Evolutionary conservation across 2,113 vertebrate genomes (phyloP).

Genomic region (Paedocypris sp.): DNA sequence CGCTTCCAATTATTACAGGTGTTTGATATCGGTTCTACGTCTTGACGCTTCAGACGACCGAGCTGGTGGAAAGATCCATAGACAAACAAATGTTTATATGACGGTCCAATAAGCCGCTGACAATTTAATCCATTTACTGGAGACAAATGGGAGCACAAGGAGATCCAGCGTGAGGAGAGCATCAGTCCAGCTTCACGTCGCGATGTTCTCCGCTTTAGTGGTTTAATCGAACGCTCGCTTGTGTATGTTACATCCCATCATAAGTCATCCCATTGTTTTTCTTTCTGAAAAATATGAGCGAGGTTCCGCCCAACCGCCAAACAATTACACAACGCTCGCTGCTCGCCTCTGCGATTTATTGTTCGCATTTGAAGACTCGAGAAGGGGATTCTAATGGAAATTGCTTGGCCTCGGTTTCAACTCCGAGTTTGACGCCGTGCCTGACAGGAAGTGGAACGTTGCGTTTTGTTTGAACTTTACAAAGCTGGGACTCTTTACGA

Average conservation of each 20-base stretch:
- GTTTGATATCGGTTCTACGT: no score
- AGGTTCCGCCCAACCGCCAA: no score
- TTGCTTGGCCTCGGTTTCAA: background rate
- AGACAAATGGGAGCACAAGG: background rate
- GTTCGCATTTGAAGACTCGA: background rate
- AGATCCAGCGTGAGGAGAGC: background rate
- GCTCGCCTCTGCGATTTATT: background rate
- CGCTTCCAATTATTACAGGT: no score
- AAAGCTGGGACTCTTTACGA: no score
- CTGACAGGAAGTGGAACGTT: background rate
- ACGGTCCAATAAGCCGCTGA: background rate
- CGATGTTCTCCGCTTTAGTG: no score
- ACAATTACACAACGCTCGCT: background rate
- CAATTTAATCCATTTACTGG: slow-evolving; percentile 3
- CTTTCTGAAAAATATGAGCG: no score
- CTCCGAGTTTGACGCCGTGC: background rate
- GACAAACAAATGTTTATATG: background rate
- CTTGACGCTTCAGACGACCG: no score
- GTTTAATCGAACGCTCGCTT: no score
- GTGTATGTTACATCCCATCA: no score
- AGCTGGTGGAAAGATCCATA: background rate
- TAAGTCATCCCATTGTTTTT: no score
- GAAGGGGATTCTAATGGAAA: background rate
- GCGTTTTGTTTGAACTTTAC: background rate
- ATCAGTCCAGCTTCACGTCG: no score